These are phyloP conservation scores for Steromphala cineraria DNA, from an alignment of 2,888 invertebrate genomes.

Conservation along the genomic window DNA sequence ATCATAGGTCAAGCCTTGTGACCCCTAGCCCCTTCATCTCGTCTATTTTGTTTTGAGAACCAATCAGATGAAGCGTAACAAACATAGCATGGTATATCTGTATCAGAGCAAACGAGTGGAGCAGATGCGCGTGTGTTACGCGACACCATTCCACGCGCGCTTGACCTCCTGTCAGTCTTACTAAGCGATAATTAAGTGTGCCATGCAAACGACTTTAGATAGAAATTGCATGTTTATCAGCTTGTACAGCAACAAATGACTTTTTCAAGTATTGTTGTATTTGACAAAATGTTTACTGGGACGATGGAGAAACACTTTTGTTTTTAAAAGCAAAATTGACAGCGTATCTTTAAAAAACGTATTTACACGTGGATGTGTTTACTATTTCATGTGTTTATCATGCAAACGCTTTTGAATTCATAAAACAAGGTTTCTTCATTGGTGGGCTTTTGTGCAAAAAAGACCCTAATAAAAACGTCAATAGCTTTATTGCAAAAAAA, in stretches of 20 bases:
- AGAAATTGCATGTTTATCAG: neutral
- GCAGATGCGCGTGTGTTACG: neutral
- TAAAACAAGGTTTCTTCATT: too few species aligned
- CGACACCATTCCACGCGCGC: neutral
- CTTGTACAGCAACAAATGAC: neutral
- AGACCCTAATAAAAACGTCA: too few species aligned
- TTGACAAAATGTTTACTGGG: too few species aligned
- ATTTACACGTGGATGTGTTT: too few species aligned
- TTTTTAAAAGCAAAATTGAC: too few species aligned
- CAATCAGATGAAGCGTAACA: constrained; percentile 8
- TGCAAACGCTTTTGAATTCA: too few species aligned
- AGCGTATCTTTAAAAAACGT: too few species aligned
- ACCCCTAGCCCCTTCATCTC: neutral
- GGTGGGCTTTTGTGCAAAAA: too few species aligned
- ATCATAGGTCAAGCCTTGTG: neutral
- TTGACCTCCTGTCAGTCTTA: neutral
- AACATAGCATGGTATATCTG: constrained; percentile 3
- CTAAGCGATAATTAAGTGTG: neutral
- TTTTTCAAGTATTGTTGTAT: neutral
- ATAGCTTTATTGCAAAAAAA: too few species aligned
- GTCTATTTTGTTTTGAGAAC: neutral
- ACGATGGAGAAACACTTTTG: too few species aligned
- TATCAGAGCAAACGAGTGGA: neutral
- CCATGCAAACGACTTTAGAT: neutral
- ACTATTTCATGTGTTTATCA: too few species aligned